Conservation (phyloP, 2,888 invertebrate species). For the Drosophila pseudotakahashii region DNA sequence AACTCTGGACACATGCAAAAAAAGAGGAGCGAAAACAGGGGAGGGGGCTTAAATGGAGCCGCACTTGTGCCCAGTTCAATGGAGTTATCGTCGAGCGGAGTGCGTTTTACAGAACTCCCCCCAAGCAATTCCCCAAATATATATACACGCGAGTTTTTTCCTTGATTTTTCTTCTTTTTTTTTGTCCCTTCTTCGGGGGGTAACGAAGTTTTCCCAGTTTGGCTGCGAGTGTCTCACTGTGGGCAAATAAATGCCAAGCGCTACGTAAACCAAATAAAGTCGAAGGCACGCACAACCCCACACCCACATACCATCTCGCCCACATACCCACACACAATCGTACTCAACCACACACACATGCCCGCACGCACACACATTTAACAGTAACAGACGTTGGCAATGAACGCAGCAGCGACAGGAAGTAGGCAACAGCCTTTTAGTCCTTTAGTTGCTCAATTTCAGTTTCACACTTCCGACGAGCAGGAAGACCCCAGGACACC, state of each 20-base stretch:
- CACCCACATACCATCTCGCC: constrained; percentile 6
- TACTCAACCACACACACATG: constrained; percentile 56
- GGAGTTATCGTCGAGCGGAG: constrained; percentile 70
- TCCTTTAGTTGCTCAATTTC: constrained; percentile 83
- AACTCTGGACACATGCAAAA: constrained; percentile 47
- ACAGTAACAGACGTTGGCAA: constrained; percentile 74
- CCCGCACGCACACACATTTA: constrained; percentile 69
- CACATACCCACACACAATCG: constrained; percentile 31
- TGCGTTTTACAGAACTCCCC: constrained; percentile 74
- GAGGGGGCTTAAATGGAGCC: constrained; percentile 5
- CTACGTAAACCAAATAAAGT: constrained; percentile 80
- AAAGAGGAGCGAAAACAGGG: not conserved
- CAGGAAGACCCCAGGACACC: constrained; percentile 47
- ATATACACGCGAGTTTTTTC: constrained; percentile 45
- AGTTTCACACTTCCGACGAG: constrained; percentile 83
- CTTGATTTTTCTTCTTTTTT: constrained; percentile 28
- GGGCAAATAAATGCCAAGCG: constrained; percentile 80
- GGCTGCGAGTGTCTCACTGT: constrained; percentile 67
- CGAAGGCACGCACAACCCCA: constrained; percentile 67
- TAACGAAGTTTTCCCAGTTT: constrained; percentile 31
- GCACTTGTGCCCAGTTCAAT: constrained; percentile 72
- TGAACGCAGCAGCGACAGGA: constrained; percentile 53
- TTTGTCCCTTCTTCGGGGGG: constrained; percentile 1
- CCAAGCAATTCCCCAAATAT: constrained; percentile 66
- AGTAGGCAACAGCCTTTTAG: constrained; percentile 77